Evolutionary conservation across 2,888 invertebrate genomes (phyloP), one percentile per base, ranked within the genome.

Genomic region (Parelbella ahira): DNA sequence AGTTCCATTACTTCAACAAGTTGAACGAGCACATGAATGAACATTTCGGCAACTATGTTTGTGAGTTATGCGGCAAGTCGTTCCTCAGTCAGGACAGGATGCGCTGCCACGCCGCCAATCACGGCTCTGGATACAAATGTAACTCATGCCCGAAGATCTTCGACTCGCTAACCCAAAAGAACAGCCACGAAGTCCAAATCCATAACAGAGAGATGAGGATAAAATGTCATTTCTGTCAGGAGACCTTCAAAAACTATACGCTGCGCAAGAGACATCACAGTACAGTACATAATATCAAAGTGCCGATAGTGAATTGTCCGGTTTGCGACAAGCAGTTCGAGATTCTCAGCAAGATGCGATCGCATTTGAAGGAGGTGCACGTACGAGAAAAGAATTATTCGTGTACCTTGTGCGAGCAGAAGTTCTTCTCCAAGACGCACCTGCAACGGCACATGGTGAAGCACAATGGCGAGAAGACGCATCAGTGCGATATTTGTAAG

Each of bases 391-490:
- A 75, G 54, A 79, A 86, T 30, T 88, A 74, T 29, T 47, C 74
- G 0, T 90, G 89, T 32, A 51, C 75, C 0, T 62, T 88, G 45
- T 90, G 89, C 43, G 88, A 84, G 0, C 80, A 80, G 21, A 78
- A 71, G 38, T 90, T 90, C 49, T 89, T 88, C 37, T 88, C 88
- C 0, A 78, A 69, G 2, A 81, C 83, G 0, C 87, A 84, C 25
- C 73, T 90, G 0, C 80, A 84, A 15, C 84, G 87, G 11, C 90
- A 90, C 36, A 87, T 89, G 82, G 53, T 88, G 0, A 86, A 79
- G 13, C 89, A 89, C 55, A 72, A 72, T 0, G 89, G 89, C 0
- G 86, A 86, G 12, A 74, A 76, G 20, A 68, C 78, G 1, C 77
- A 84, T 11, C 69, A 78, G 12, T 90, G 90, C 32, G 75, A 72